Percentiles rank a stretch among this genome's conserved stretches.
These are phyloP conservation scores for Cettia cetti DNA, from an alignment of 2,113 vertebrate genomes.

Conservation along the genomic window DNA sequence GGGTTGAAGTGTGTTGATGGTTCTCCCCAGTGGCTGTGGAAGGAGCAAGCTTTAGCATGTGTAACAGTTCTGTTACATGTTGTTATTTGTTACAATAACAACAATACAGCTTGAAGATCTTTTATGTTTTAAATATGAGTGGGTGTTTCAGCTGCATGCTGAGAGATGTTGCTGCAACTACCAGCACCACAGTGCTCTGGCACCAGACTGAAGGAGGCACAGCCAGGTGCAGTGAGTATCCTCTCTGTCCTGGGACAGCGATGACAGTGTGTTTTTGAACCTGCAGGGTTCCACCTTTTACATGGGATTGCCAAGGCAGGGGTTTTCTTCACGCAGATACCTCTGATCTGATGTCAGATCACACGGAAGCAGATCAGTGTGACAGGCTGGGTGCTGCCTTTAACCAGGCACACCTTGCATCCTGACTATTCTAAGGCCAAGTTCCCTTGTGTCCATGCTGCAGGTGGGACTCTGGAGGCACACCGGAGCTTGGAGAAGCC, in stretches of 20 bases:
- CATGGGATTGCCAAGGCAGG: accelerated
- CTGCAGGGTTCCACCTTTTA: neutral
- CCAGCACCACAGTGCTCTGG: no score
- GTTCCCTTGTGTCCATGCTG: neutral
- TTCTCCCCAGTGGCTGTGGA: neutral
- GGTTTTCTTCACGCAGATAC: neutral
- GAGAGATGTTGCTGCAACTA: no score
- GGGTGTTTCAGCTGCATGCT: no score
- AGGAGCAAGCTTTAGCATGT: accelerated
- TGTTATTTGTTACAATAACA: no score
- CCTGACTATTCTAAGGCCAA: neutral
- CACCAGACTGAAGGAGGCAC: no score
- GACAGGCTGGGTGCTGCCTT: neutral
- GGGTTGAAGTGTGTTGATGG: neutral
- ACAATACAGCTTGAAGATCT: no score
- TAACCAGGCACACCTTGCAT: neutral
- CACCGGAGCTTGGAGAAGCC: neutral
- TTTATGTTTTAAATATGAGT: no score
- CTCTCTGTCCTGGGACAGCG: no score
- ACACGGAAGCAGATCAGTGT: neutral
- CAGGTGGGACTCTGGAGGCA: constrained; percentile 50
- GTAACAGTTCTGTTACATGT: no score
- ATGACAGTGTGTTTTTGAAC: no score
- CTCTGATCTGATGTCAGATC: neutral
- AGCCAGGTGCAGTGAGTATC: no score